Evolutionary conservation across 2,888 invertebrate genomes (phyloP).

Genomic region (Morpho helenor): DNA sequence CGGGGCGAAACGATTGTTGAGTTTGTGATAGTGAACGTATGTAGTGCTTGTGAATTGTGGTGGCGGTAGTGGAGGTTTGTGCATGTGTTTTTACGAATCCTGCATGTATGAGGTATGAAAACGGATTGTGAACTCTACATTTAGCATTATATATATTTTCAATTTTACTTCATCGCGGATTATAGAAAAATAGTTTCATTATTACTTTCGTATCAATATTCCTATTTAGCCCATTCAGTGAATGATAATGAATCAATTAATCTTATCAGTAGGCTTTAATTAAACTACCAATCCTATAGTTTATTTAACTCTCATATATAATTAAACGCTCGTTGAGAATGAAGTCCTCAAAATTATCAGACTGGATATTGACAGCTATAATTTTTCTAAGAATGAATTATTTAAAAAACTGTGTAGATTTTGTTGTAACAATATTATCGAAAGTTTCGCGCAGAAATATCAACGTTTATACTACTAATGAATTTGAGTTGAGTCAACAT

Average conservation of each 20-base stretch:
- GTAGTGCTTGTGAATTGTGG: no score
- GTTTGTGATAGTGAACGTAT: no score
- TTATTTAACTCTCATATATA: background rate
- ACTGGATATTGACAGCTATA: background rate
- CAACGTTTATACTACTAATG: background rate
- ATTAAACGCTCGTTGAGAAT: background rate
- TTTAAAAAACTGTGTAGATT: background rate
- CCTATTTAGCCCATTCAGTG: no score
- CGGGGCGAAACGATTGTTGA: no score
- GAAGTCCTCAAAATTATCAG: background rate
- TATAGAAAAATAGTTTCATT: no score
- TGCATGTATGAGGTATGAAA: no score
- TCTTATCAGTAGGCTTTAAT: constrained; percentile 1
- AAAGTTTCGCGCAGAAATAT: background rate
- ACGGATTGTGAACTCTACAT: no score
- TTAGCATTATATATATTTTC: no score
- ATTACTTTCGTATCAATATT: no score
- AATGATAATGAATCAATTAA: background rate
- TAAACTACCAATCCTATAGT: background rate
- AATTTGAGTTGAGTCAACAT: background rate
- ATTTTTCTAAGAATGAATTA: background rate
- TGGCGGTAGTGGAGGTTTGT: no score
- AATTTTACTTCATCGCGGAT: no score
- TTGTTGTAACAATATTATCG: background rate
- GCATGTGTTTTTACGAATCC: no score